Evolutionary conservation across 2,888 invertebrate genomes (phyloP).

Genomic region (Tenthredo amoena): DNA sequence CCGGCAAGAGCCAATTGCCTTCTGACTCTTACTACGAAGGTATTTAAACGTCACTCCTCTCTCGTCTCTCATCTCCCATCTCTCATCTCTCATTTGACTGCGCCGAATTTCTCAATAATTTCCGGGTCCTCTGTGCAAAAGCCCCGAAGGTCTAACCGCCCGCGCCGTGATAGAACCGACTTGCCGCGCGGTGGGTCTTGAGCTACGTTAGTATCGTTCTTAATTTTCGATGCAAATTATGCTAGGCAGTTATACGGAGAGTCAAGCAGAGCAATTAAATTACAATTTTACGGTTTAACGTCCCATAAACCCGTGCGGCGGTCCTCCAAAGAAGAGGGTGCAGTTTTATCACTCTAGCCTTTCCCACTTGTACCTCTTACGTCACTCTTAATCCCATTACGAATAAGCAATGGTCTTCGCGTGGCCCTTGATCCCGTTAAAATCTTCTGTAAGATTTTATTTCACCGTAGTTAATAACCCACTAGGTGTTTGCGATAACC

Average conservation of each 20-base stretch:
- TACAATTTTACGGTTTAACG: slow-evolving; percentile 66
- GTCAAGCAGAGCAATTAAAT: slow-evolving; percentile 64
- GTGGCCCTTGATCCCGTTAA: slow-evolving; percentile 31
- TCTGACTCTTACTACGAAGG: background rate
- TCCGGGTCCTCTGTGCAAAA: slow-evolving; percentile 7
- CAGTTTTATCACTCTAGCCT: slow-evolving; percentile 53
- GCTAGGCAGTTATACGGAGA: slow-evolving; percentile 33
- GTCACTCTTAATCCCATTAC: slow-evolving; percentile 72
- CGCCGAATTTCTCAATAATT: slow-evolving; percentile 18
- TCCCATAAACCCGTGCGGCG: slow-evolving; percentile 56
- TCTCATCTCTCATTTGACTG: background rate
- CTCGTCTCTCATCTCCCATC: background rate
- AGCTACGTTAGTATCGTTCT: slow-evolving; percentile 9
- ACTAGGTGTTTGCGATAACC: slow-evolving; percentile 10
- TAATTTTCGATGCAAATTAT: slow-evolving; percentile 60
- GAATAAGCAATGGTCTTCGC: slow-evolving; percentile 66
- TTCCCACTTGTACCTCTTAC: slow-evolving; percentile 56
- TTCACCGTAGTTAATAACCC: slow-evolving; percentile 31
- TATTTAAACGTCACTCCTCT: background rate
- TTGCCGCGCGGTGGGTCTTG: background rate
- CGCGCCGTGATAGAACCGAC: slow-evolving; percentile 7
- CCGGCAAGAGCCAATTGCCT: background rate
- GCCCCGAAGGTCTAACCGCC: background rate
- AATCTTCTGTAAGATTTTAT: slow-evolving; percentile 29
- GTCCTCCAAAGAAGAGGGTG: slow-evolving; percentile 44